A percentile compares a stretch with the other conserved stretches of the same genome.
Evolutionary conservation across 2,113 vertebrate genomes (phyloP).

Genomic region (Carassius gibelio): DNA sequence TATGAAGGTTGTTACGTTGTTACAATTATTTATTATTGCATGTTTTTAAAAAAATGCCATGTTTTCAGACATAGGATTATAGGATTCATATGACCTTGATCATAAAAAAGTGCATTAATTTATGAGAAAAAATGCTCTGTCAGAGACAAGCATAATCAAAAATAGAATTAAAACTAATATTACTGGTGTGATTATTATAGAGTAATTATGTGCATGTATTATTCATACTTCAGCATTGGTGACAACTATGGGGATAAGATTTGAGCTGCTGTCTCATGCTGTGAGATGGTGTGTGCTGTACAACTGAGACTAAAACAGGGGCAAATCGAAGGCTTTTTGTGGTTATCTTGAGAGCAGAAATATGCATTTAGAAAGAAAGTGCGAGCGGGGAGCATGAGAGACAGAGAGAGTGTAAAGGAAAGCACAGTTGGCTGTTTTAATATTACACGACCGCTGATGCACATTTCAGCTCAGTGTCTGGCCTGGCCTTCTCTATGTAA

Average conservation of each 20-base stretch:
- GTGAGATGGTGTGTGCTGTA: constrained; percentile 18
- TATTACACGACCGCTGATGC: constrained; percentile 49
- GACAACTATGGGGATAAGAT: background rate
- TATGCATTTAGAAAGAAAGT: constrained; percentile 27
- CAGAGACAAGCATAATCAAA: background rate
- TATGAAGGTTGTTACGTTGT: no score
- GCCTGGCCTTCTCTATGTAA: constrained; percentile 31
- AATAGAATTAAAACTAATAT: background rate
- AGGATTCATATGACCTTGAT: background rate
- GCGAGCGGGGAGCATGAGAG: background rate
- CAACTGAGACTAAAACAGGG: constrained; percentile 26
- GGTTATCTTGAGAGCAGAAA: constrained; percentile 37
- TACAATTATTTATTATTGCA: background rate
- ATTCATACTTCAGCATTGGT: background rate
- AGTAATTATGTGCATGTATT: background rate
- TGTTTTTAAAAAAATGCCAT: background rate
- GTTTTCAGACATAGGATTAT: background rate
- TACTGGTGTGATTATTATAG: background rate
- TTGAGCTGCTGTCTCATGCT: background rate
- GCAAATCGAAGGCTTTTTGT: constrained; percentile 30
- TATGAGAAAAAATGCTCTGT: background rate
- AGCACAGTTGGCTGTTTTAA: constrained; percentile 45
- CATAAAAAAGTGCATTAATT: background rate
- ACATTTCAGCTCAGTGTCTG: constrained; percentile 39
- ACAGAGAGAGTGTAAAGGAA: constrained; percentile 28